Evolutionary conservation across 2,888 invertebrate species (phyloP).

Genomic region (Noctua comes): DNA sequence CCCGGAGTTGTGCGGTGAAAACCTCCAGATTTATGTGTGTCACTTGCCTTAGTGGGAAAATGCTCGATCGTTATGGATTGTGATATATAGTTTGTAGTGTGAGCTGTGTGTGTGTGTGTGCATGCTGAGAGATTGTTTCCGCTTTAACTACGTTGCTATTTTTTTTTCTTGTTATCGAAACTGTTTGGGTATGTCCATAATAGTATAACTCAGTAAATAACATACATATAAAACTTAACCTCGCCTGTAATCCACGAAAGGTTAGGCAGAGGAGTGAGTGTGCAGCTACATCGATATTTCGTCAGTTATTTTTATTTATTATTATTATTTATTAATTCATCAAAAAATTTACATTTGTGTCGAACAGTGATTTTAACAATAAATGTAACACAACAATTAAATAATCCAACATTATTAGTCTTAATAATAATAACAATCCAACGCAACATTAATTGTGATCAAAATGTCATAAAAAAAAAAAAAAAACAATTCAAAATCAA

Average conservation of each 20-base stretch:
- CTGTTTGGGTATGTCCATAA: not conserved
- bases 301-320: not conserved
- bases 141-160: not conserved
- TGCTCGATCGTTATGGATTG: slow-evolving; percentile 41
- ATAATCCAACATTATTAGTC: no score
- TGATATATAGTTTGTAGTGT: slow-evolving; percentile 25
- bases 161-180: not conserved
- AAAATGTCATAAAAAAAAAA: no score
- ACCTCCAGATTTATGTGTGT: slow-evolving; percentile 72
- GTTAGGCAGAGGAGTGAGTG: not conserved
- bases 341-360: no score
- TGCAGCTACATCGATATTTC: not conserved
- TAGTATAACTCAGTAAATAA: not conserved
- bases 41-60: slow-evolving; percentile 65
- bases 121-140: not conserved
- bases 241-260: not conserved
- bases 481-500: no score
- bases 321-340: no score
- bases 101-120: not conserved
- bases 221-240: not conserved
- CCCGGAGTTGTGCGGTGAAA: slow-evolving; percentile 69
- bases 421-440: no score
- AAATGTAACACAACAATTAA: no score
- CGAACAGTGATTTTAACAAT: no score
- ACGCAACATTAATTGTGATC: no score